Conservation (phyloP, 1,140 invertebrate species). For the Formica selysi region DNA sequence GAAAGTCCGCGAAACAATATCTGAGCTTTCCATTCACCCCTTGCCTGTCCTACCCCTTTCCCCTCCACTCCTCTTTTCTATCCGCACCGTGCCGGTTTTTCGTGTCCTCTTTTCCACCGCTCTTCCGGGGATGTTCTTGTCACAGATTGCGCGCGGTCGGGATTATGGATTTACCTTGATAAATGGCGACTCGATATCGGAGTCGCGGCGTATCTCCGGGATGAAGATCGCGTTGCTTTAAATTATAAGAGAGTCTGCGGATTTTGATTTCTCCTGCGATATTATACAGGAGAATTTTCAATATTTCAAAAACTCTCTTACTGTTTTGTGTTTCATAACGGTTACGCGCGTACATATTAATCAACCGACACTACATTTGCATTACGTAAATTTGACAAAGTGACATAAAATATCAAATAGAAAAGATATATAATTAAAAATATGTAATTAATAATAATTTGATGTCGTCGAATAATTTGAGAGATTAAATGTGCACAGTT, state of each 20-base stretch:
- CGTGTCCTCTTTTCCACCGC: slow-evolving; percentile 45
- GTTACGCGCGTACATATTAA: not conserved
- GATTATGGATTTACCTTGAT: slow-evolving; percentile 64
- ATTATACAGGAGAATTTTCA: not conserved
- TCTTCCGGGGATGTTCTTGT: slow-evolving; percentile 52
- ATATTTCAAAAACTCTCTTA: not conserved
- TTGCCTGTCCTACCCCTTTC: too few relatives aligned
- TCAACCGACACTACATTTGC: not conserved
- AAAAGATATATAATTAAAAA: too few relatives aligned
- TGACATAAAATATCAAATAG: not conserved
- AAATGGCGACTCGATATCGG: slow-evolving; percentile 59
- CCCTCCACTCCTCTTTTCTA: not conserved
- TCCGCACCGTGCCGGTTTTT: slow-evolving; percentile 26
- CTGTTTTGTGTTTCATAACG: not conserved
- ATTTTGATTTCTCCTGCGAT: slow-evolving; percentile 22
- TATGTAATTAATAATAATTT: not conserved
- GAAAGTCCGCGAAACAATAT: slow-evolving; percentile 78
- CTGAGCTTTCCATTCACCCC: slow-evolving; percentile 54
- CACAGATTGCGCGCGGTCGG: slow-evolving; percentile 55
- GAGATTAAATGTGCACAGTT: not conserved
- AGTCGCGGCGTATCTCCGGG: slow-evolving; percentile 8
- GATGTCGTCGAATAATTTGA: not conserved
- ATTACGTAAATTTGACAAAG: not conserved
- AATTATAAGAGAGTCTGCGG: slow-evolving; percentile 50
- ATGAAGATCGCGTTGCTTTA: slow-evolving; percentile 55